Conservation (phyloP, 2,113 vertebrate species). For the Eudyptes chrysolophus region DNA sequence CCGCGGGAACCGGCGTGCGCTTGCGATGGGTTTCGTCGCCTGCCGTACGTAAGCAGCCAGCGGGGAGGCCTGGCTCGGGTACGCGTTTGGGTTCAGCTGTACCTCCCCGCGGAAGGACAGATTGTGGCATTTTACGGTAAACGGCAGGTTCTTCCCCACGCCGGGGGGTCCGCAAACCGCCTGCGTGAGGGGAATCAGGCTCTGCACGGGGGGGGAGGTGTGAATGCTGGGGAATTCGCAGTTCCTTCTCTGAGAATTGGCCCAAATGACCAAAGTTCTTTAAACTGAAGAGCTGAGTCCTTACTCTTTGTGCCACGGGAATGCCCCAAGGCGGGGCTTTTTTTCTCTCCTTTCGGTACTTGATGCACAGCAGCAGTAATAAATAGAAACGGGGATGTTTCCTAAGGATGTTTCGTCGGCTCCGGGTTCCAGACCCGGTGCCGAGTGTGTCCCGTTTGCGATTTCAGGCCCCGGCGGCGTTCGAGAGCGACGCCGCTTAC, state of each 20-base stretch:
- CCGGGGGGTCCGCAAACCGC: too few species aligned
- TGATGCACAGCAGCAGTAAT: rapidly evolving
- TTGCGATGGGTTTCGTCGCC: not conserved
- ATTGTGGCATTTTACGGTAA: rapidly evolving
- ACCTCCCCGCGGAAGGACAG: rapidly evolving
- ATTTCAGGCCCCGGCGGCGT: not conserved
- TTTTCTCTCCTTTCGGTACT: too few species aligned
- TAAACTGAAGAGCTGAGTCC: too few species aligned
- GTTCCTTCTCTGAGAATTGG: not conserved
- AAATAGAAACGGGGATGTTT: not conserved
- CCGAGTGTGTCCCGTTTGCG: not conserved
- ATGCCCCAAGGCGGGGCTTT: not conserved
- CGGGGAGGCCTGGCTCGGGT: not conserved
- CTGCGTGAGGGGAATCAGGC: rapidly evolving
- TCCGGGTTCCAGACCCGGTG: rapidly evolving
- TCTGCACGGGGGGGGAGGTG: rapidly evolving
- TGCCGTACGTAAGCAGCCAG: not conserved
- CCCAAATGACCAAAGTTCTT: not conserved
- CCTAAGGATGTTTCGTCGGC: not conserved
- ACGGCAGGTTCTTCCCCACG: not conserved
- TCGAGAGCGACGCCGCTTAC: not conserved
- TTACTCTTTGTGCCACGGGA: not conserved
- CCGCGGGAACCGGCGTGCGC: not conserved
- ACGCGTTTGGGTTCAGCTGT: rapidly evolving
- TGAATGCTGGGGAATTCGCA: not conserved